Evolutionary conservation across 2,113 vertebrate genomes (phyloP), one percentile per base, ranked within the genome.

Genomic region (Saguinus midas): DNA sequence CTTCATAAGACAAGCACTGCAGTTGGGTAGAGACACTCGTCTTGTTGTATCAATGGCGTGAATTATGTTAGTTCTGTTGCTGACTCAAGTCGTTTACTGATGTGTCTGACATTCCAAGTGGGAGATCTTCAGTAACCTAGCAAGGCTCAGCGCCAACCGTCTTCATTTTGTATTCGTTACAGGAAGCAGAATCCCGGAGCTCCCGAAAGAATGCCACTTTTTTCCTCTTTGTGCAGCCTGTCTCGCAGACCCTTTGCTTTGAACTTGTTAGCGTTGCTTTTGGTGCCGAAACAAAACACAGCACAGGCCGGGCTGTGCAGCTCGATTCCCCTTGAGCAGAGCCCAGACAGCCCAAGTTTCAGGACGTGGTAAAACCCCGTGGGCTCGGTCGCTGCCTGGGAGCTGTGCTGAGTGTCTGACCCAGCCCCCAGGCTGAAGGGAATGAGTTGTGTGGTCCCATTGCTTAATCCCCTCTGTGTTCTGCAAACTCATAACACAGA

Each of bases 91-190:
- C 97, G 66, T 97, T 96, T 68, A 72, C 96, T 97, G 98, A 98
- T 94, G 97, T 96, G 97, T 98, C 98, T 94, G 87, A 95, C 99
- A 99, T 99, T 99, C 99, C 99, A 98, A 98, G 98, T 98, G 98
- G 97, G 97, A 89, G 98, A 99, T 97, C 98, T 98, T 98, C 98
- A 98, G 98, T 99, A 99, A 98, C 99, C 99, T 98, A 99, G 99
- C 96, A 97, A 99, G 98, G 98, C 96, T 96, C 96, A 92, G 93
- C 8, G 48, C 87, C 98, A 98, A 97, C 96, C 98, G 98, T 97
- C 98, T 98, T 82, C 98, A 97, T 98, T 98, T 97, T 98, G 98
- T 96, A 98, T 98, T 96, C 94, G 83, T 97, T 91, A 48, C 97
- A 97, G 97, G 95, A 98, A 96, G 90, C 89, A 93, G 97, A 83